These are phyloP conservation scores for Spea hammondii DNA, from an alignment of 2,797 vertebrate species.

Conservation along the genomic window DNA sequence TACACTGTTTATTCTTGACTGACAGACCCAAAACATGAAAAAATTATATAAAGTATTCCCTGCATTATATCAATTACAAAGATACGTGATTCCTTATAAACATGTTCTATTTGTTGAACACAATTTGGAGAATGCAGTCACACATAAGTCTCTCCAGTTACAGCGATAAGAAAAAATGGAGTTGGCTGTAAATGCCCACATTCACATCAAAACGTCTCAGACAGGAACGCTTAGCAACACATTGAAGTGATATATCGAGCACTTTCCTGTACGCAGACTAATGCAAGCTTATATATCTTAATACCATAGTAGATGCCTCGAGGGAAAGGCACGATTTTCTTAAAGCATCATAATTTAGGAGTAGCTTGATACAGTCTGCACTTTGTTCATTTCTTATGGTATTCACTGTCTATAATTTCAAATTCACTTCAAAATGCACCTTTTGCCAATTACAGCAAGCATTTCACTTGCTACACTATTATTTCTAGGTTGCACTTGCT, in stretches of 20 bases:
- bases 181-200: neutral
- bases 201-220: too few relatives aligned
- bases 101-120: constrained; percentile 1
- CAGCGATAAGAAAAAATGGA: neutral
- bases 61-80: neutral
- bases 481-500: neutral
- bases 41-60: neutral
- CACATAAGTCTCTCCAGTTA: neutral
- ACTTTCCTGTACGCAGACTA: neutral
- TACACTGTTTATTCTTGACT: neutral
- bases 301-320: neutral
- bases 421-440: neutral
- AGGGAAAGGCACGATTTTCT: neutral
- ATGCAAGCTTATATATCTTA: neutral
- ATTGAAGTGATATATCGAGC: neutral
- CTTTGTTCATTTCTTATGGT: constrained; percentile 3
- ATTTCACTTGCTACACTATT: neutral
- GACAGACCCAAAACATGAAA: neutral
- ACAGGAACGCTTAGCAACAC: neutral
- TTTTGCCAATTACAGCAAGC: neutral
- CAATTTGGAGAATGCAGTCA: neutral
- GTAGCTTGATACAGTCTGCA: neutral
- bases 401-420: neutral
- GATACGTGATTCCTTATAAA: neutral
- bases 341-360: constrained; percentile 3